Evolutionary conservation across 2,797 vertebrate species (phyloP), one percentile per base, ranked within the genome.

Genomic region (Platyrinchus mystaceus): DNA sequence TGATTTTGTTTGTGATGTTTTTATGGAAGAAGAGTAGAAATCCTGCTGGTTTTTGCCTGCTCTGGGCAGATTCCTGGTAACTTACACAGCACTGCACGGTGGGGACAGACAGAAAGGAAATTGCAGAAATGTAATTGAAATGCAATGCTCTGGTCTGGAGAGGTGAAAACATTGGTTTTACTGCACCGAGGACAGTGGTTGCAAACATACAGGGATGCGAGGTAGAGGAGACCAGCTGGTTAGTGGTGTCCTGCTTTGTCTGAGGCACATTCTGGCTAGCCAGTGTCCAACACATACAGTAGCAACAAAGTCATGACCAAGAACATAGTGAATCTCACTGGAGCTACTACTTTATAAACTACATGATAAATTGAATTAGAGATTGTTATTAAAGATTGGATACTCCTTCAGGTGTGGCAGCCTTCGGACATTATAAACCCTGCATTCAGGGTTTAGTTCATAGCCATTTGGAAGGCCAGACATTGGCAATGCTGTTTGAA

Each of bases 21-120:
- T 87, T 78, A 76, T 69, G 28, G 34, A 70, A 39, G 32, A 55
- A 63, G 18, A 49, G 9, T 16, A 28, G 49, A 82, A 28, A 68
- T 2, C 3, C 4, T 66, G 23, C 13, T 53, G 36, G 0, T 14
- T 86, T 89, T 84, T 52, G 6, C 36, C 30, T 44, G 7, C 44
- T 68, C 56, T 78, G 37, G 19, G 9, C 2, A 3, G 46, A 50
- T 53, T 89, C 30, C 36, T 2, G 0, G 19, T 58, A 59, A 32
- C 43, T 79, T 53, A 49, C 16, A 46, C 5, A 43, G 20, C 24
- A 24, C 3, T 75, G 53, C 0, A 0, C 19, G 28, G 41, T 9
- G 7, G 50, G 46, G 30, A 43, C 9, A 82, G 43, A 28, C 58
- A 56, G 70, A 79, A 73, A 7, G 6, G 20, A 79, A 89, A 49